phyloP scores from a whole-genome alignment of 2,888 invertebrate genomes.

The Tenodera sinensis region DNA sequence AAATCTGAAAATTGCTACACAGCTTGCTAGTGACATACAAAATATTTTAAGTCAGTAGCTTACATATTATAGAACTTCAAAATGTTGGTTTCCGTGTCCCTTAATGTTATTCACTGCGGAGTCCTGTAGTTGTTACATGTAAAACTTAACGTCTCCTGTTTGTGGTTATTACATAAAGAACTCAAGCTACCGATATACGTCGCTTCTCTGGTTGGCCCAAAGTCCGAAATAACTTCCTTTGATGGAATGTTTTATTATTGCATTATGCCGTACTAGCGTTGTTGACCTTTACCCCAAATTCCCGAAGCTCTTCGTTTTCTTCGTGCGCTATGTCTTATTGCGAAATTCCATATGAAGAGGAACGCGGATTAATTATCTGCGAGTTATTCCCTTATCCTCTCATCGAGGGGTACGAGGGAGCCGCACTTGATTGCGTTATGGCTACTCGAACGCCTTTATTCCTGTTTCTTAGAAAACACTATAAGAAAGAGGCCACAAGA shows the following conservation, averaged over 20 bases:
- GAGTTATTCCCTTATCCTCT: not conserved
- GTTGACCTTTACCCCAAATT: not conserved
- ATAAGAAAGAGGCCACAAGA: no score
- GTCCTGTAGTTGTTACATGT: no score
- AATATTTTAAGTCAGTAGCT: no score
- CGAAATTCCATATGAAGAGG: not conserved
- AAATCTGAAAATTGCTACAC: no score
- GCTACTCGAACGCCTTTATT: not conserved
- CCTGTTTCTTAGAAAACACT: no score
- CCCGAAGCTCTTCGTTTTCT: not conserved
- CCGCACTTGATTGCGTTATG: not conserved
- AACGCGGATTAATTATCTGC: not conserved
- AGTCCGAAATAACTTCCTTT: not conserved
- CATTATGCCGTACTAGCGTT: not conserved
- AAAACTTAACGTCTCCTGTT: no score
- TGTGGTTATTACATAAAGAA: no score
- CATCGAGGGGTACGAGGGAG: not conserved
- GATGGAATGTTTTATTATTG: not conserved
- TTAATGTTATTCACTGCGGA: no score
- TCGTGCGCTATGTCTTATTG: not conserved
- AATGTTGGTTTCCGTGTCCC: no score
- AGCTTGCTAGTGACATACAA: no score
- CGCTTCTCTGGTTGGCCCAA: not conserved
- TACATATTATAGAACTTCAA: no score
- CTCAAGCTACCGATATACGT: no score